These are phyloP conservation scores for Drosophila pallidifrons DNA, from an alignment of 1,140 invertebrate genomes.

Conservation along the genomic window DNA sequence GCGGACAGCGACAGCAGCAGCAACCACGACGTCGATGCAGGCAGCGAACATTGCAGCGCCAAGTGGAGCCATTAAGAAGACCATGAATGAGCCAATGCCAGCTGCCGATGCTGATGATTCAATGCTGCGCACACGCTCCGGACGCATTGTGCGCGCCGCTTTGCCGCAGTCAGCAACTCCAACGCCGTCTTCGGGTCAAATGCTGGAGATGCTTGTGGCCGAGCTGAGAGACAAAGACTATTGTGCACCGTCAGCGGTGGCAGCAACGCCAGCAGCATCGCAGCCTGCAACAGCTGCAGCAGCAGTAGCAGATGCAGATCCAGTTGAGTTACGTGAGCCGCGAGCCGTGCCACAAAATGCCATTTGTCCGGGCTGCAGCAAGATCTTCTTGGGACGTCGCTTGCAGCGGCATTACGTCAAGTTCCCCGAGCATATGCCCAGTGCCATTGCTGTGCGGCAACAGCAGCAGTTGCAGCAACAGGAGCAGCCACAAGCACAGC, in stretches of 20 bases:
- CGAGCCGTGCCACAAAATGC: constrained; percentile 67
- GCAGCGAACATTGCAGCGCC: neutral
- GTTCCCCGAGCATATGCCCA: constrained; percentile 75
- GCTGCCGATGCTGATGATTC: constrained; percentile 23
- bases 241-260: constrained; percentile 20
- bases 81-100: constrained; percentile 6
- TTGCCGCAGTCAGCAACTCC: constrained; percentile 40
- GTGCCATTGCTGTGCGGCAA: constrained; percentile 20
- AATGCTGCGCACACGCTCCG: constrained; percentile 59
- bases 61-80: neutral
- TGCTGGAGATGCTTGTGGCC: constrained; percentile 46
- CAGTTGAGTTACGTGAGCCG: neutral
- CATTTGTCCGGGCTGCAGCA: constrained; percentile 75
- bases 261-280: neutral
- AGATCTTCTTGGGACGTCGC: constrained; percentile 78
- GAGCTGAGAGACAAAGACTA: constrained; percentile 72
- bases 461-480: constrained; percentile 10
- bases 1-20: constrained; percentile 4
- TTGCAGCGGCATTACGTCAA: constrained; percentile 77
- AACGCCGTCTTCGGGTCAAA: constrained; percentile 38
- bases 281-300: neutral
- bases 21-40: neutral
- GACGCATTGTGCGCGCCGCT: constrained; percentile 52
- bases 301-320: neutral
- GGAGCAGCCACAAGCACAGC: neutral